phyloP scores from a whole-genome alignment of 2,888 invertebrate species.

The Drosophila vallismaia region DNA sequence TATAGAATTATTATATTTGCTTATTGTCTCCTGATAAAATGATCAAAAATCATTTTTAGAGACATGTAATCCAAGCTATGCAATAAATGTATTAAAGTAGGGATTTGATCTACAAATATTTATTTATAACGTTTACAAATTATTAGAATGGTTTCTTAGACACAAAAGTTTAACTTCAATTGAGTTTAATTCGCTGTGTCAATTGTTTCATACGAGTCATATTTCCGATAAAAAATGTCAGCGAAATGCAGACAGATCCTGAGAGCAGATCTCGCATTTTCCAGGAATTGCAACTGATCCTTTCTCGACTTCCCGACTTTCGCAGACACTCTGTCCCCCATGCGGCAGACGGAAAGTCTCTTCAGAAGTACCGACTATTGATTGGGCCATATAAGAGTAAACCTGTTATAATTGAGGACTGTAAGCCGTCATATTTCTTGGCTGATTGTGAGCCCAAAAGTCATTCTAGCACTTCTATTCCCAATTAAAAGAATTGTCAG shows the following conservation, averaged over 20 bases:
- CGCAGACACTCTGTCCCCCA: constrained; percentile 33
- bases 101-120: too few species aligned
- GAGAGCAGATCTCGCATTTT: constrained; percentile 45
- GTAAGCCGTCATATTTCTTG: constrained; percentile 39
- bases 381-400: constrained; percentile 57
- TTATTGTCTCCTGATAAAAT: too few species aligned
- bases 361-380: constrained; percentile 24
- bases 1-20: too few species aligned
- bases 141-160: too few species aligned
- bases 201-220: constrained; percentile 34
- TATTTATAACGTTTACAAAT: too few species aligned
- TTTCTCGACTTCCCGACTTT: constrained; percentile 4
- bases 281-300: constrained; percentile 36
- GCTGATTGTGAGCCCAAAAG: constrained; percentile 19
- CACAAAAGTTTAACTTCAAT: too few species aligned
- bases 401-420: constrained; percentile 71
- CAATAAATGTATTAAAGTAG: too few species aligned
- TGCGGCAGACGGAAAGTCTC: constrained; percentile 36
- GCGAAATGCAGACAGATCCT: constrained; percentile 42
- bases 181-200: too few species aligned
- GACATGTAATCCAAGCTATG: too few species aligned
- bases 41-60: too few species aligned
- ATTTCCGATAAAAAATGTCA: constrained; percentile 39
- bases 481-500: constrained; percentile 77
- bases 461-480: constrained; percentile 47